These are phyloP conservation scores for Ceyx margarethae DNA, from an alignment of 2,113 vertebrate species.

Conservation along the genomic window DNA sequence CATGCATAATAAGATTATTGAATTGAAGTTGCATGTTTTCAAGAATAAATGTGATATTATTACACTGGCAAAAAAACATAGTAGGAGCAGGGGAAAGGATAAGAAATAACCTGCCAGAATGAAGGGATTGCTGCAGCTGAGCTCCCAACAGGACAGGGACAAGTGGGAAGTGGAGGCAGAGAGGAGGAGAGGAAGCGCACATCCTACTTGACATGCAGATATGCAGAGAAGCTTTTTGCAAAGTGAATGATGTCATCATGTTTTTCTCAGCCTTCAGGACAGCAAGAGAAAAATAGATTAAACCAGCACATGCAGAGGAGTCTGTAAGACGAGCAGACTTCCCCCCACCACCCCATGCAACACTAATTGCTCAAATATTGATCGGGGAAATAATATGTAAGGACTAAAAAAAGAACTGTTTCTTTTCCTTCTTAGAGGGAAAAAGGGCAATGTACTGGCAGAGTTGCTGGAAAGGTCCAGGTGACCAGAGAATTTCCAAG, in stretches of 20 bases:
- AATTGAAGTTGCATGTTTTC: conserved; percentile 57
- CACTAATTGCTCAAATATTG: conserved; percentile 51
- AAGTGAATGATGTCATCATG: conserved; percentile 49
- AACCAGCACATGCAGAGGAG: conserved; percentile 53
- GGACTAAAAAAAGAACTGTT: background rate
- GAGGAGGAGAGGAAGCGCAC: conserved; percentile 39
- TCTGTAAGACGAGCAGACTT: conserved; percentile 41
- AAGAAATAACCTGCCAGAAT: conserved; percentile 5
- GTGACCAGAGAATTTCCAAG: background rate
- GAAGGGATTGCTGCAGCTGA: background rate
- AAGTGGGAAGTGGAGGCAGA: conserved; percentile 32
- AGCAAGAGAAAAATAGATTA: conserved; percentile 55
- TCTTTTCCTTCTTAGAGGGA: background rate
- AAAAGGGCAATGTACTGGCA: background rate
- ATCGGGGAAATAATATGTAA: background rate
- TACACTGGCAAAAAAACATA: background rate
- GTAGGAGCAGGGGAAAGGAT: background rate
- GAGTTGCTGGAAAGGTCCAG: background rate
- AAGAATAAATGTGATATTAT: conserved; percentile 40
- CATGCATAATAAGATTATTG: conserved; percentile 59
- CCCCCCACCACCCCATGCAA: background rate
- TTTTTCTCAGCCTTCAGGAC: conserved; percentile 62
- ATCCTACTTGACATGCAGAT: conserved; percentile 62
- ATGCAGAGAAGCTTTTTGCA: conserved; percentile 54
- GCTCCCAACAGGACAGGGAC: conserved; percentile 42